Conservation (phyloP, 2,113 vertebrate species). For the Eretmochelys imbricata region DNA sequence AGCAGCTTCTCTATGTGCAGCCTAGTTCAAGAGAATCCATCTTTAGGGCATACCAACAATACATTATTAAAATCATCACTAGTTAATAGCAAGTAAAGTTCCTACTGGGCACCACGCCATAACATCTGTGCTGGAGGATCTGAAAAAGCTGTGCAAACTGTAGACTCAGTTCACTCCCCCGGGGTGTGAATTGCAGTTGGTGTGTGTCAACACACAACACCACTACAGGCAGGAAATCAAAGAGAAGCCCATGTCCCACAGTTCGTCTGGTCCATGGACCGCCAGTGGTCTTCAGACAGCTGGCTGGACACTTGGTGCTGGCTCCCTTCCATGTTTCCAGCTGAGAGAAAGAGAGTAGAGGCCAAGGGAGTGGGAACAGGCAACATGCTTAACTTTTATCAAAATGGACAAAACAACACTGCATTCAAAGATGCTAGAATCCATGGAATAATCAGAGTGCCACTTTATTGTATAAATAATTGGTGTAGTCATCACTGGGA, state of each 20-base stretch:
- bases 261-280: not conserved
- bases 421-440: not conserved
- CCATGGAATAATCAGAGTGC: not conserved
- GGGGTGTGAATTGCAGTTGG: fast-evolving
- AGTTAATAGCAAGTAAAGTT: not conserved
- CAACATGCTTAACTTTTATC: not conserved
- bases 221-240: not conserved
- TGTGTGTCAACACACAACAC: fast-evolving
- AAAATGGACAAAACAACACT: not conserved
- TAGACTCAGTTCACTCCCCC: not conserved
- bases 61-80: not conserved
- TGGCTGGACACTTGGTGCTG: not conserved
- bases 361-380: not conserved
- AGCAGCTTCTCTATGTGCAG: not conserved
- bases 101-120: not conserved
- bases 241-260: not conserved
- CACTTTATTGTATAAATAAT: not conserved
- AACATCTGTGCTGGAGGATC: not conserved
- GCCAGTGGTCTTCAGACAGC: not conserved
- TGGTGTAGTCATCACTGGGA: not conserved
- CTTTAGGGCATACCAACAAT: not conserved
- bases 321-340: not conserved
- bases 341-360: not conserved
- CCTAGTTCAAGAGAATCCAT: not conserved
- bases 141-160: not conserved